Base-by-base conservation (phyloP, 2,113 vertebrate species). In the Aspiorhynchus laticeps region DNA sequence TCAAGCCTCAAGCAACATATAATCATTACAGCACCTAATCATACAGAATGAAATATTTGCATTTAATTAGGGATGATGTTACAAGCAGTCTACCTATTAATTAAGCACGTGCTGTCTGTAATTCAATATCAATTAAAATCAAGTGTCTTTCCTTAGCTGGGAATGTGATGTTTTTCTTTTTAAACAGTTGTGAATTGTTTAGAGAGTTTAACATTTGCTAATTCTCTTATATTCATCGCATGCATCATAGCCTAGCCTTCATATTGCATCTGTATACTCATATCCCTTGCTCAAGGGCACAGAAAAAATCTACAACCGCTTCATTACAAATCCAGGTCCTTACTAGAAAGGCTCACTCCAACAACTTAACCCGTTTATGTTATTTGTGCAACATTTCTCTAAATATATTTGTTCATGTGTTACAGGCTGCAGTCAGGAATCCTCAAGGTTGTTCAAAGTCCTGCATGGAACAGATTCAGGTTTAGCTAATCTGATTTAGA, bases 21-120 rank as follows among this genome's bases (percentile, higher is more conserved):
- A 65, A 81, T 81, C 59, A 81, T 65, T 81, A 43, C 80, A 81
- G n/a, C 79, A 81, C 36, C 7, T 56, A 79, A 56, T 79, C 48
- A 79, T 36, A n/a, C 53, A 48, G 7, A 82, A 46, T 67, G 14
- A 48, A 26, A 48, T 5, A 7, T 67, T 43, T 67, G 2, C 4
- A 82, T 65, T 82, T 82, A 46, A 82, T 82, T 82, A 82, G 24
- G 26, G 15, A 67, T 48, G 61, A 46, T 67, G 12, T 82, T 21
- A 67, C 33, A 80, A 80, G 33, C 78, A 41, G 78, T 61, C 53
- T 41, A 4, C 0, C 53, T 61, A 24, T 80, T 80, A 63, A 80
- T 61, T 80, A 61, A 36, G 33, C 21, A 8, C 28, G n/a, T 28
- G 26, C 24, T 26, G 4, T 75, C n/a, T 17, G 41, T 76, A 48